phyloP scores from a whole-genome alignment of 1,140 invertebrate species.

The Hyphantria cunea region DNA sequence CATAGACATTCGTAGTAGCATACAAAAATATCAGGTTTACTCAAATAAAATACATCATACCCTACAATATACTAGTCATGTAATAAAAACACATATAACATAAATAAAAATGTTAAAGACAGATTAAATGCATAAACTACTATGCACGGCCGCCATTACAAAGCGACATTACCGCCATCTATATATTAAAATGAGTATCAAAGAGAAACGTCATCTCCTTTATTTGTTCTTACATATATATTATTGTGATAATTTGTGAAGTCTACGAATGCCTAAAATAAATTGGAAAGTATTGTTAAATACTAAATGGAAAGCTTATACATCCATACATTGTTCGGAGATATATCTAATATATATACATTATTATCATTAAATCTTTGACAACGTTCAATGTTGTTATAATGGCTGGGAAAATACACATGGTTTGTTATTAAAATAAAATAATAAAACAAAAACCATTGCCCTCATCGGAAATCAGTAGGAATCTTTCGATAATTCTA shows the following conservation, averaged over 20 bases:
- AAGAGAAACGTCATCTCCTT: neutral
- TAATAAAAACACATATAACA: no score
- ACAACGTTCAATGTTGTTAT: constrained; percentile 23
- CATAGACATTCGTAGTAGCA: constrained; percentile 5
- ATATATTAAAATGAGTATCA: neutral
- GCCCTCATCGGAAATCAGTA: constrained; percentile 15
- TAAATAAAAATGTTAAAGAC: neutral
- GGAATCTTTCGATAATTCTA: neutral
- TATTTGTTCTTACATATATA: neutral
- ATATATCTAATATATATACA: constrained; percentile 25
- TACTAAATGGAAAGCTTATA: constrained; percentile 29
- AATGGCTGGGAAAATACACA: constrained; percentile 14
- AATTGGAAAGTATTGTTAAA: constrained; percentile 8
- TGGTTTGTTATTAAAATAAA: constrained; percentile 10
- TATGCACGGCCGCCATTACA: neutral
- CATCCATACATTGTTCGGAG: constrained; percentile 17
- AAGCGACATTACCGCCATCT: neutral
- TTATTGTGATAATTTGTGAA: neutral
- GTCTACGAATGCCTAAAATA: constrained; percentile 7
- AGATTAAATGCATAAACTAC: neutral
- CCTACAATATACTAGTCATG: no score
- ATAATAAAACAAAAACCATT: constrained; percentile 18
- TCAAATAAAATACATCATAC: no score
- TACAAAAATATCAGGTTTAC: neutral
- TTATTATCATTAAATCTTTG: constrained; percentile 26